Conservation (phyloP, 1,140 invertebrate species). For the Aphidius gifuensis region DNA sequence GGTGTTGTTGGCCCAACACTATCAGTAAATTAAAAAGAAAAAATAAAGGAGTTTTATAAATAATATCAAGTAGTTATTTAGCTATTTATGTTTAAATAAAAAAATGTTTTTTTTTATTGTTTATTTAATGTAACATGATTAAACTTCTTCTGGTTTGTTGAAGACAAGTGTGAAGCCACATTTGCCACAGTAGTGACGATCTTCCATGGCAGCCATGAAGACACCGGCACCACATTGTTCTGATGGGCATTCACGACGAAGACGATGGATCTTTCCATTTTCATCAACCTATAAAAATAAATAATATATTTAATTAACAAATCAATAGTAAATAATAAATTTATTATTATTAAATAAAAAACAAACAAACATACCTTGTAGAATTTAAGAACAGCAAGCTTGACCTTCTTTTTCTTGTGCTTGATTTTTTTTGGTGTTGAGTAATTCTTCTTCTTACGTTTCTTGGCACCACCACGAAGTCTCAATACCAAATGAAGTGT, state of each 20-base stretch:
- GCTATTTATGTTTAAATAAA: too few species aligned
- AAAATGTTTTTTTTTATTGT: too few species aligned
- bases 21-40: too few species aligned
- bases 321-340: background rate
- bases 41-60: too few species aligned
- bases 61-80: too few species aligned
- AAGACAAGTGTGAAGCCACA: constrained; percentile 96
- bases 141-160: constrained; percentile 77
- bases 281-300: constrained; percentile 83
- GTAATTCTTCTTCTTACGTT: constrained; percentile 99
- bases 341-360: too few species aligned
- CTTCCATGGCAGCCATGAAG: constrained; percentile 99
- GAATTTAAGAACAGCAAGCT: constrained; percentile 95
- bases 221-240: constrained; percentile 97
- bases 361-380: constrained; percentile 86
- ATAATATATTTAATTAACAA: too few species aligned
- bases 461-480: constrained; percentile 95
- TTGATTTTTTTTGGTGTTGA: constrained; percentile 99
- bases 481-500: constrained; percentile 89
- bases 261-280: constrained; percentile 96
- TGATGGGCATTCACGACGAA: constrained; percentile 91
- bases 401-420: constrained; percentile 99
- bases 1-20: too few species aligned
- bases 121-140: too few species aligned
- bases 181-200: constrained; percentile 98